Base-by-base conservation (phyloP, 2,113 vertebrate genomes). In the Gnathonemus longibarbis region DNA sequence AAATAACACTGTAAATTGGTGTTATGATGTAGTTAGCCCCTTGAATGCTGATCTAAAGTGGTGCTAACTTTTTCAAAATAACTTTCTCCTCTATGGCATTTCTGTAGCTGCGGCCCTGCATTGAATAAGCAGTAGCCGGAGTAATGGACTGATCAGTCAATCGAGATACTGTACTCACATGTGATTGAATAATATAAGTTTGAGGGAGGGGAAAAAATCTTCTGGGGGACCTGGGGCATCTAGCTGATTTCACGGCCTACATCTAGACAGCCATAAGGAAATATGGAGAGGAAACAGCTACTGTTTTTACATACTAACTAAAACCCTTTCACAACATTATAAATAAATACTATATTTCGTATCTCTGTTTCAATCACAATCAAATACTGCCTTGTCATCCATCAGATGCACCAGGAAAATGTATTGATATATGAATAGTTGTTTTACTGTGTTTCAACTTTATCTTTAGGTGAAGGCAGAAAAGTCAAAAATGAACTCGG, bases 1-100 rank as follows among this genome's bases (percentile, higher is more conserved):
- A 89, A 88, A 83, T 83, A 46, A 39, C 88, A 53, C 48, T 90
- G n/a, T 46, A 50, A 84, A 84, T 31, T 31, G 17, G 35, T 19
- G 15, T 39, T 15, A 42, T 80, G 35, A 39, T 39, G 70, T 7
- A 77, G 4, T 39, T 77, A 39, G 70, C 70, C 31, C 35, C 17
- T 35, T 39, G 70, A 77, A 77, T 8, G 15, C 70, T 39, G 70
- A 42, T 39, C 31, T 39, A 77, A 77, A 42, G 35, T 77, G 13
- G 1, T 19, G 66, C 3, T 31, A 31, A 77, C 27, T 77, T 77
- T 77, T 77, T 39, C 15, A 39, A 77, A 19, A 77, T 6, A 17
- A 77, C 15, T 77, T 77, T 39, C 70, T 77, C 70, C 11, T 17
- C 15, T 39, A 3, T 77, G 35, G 31, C 39, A 77, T 19, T 39